A percentile compares a stretch with the other conserved stretches of the same genome.
These are phyloP conservation scores for Drosophila gunungcola DNA, from an alignment of 1,140 invertebrate species.

Conservation along the genomic window DNA sequence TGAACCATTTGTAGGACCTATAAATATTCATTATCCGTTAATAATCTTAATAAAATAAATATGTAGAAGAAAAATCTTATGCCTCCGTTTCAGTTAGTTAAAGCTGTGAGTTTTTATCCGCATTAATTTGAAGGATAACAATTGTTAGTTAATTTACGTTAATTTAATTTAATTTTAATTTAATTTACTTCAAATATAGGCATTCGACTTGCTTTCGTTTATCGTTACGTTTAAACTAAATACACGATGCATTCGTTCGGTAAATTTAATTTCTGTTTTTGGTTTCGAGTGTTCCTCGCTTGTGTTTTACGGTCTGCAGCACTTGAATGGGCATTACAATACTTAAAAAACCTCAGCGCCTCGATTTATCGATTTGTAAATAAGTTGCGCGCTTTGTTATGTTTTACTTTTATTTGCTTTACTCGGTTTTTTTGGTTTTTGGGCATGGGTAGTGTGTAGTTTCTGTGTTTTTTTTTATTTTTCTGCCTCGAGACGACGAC, in stretches of 20 bases:
- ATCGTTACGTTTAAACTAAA: conserved; percentile 55
- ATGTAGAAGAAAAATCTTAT: conserved; percentile 83
- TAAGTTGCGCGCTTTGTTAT: conserved; percentile 60
- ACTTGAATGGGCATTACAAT: conserved; percentile 64
- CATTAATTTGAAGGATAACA: conserved; percentile 81
- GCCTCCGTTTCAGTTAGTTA: conserved; percentile 79
- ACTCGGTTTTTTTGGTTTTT: conserved; percentile 17
- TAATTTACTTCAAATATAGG: conserved; percentile 69
- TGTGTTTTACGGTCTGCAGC: conserved; percentile 31
- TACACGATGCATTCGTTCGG: conserved; percentile 42
- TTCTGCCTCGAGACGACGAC: conserved; percentile 40
- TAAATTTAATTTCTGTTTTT: conserved; percentile 41
- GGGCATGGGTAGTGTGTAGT: conserved; percentile 25
- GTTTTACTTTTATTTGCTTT: conserved; percentile 41
- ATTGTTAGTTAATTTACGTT: conserved; percentile 62
- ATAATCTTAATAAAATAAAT: conserved; percentile 83
- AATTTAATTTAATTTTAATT: conserved; percentile 39
- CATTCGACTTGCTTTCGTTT: conserved; percentile 61
- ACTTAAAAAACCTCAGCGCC: conserved; percentile 71
- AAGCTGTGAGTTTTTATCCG: conserved; percentile 84
- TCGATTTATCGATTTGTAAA: conserved; percentile 67
- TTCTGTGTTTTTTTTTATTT: conserved; percentile 40
- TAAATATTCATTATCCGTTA: conserved; percentile 75
- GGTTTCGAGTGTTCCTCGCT: conserved; percentile 16
- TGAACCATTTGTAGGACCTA: conserved; percentile 73